Conservation (phyloP, 2,797 vertebrate species). For the Clarias pachynema region DNA sequence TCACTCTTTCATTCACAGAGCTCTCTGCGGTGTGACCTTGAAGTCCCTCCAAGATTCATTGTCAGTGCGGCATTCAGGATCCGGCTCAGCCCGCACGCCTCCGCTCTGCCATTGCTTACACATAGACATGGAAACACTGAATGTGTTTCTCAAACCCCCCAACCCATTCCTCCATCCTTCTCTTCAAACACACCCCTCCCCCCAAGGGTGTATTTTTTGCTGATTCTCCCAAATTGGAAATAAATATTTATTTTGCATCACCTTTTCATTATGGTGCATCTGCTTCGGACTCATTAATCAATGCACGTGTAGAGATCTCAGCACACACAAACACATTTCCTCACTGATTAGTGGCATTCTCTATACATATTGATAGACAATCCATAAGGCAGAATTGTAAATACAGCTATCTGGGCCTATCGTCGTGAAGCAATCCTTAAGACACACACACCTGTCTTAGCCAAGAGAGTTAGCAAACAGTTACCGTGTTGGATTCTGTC, state of each 20-base stretch:
- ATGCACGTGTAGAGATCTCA: neutral
- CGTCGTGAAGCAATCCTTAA: neutral
- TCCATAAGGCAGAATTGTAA: slow-evolving; percentile 15
- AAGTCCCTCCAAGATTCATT: slow-evolving; percentile 46
- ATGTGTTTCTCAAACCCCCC: neutral
- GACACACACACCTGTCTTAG: slow-evolving; percentile 18
- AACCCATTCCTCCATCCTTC: neutral
- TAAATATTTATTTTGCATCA: neutral
- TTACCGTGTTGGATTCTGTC: slow-evolving; percentile 40
- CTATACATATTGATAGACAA: slow-evolving; percentile 19
- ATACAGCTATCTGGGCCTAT: slow-evolving; percentile 12
- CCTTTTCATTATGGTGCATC: slow-evolving; percentile 8
- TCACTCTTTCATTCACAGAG: slow-evolving; percentile 20
- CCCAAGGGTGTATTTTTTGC: neutral
- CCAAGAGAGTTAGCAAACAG: slow-evolving; percentile 38
- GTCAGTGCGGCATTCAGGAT: slow-evolving; percentile 47
- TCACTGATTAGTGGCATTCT: slow-evolving; percentile 18
- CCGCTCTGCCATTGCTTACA: slow-evolving; percentile 15
- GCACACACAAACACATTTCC: slow-evolving; percentile 3
- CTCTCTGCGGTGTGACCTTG: slow-evolving; percentile 51
- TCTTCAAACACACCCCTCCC: neutral
- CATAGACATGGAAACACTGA: slow-evolving; percentile 4
- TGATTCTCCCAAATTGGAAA: neutral
- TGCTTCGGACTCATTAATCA: neutral
- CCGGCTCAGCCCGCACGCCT: slow-evolving; percentile 28